Base-by-base conservation (phyloP, 1,140 invertebrate species). In the Drosophila asahinai region DNA sequence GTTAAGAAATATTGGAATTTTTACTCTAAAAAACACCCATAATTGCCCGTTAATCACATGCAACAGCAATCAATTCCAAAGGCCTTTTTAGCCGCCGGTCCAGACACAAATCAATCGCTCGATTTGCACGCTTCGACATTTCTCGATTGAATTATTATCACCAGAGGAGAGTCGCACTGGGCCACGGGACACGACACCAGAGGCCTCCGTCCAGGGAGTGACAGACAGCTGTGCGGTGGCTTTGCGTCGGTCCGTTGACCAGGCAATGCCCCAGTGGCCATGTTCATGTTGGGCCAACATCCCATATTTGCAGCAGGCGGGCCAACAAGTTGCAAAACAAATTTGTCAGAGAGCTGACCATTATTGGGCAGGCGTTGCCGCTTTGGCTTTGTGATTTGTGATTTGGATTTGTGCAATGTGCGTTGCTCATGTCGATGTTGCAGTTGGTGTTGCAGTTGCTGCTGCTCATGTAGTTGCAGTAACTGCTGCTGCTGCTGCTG, bases 91-190 rank as follows among this genome's bases (percentile, higher is more conserved):
- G 84, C 84, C 80, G 59, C 27, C 67, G 60, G 68, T 40, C 68
- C 80, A 67, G 71, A 60, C 83, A 77, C 79, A 86, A 87, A 80
- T 86, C 83, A 87, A 74, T 64, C 62, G 70, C 15, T 15, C 72
- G 64, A 78, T 84, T 87, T 87, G 84, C 84, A 89, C 84, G 84
- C 84, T 75, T 89, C 84, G 86, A 86, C 83, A 86, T 86, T 86
- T 80, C 83, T 77, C 83, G 83, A 87, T 87, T 87, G 84, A 87
- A 87, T 87, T 87, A 87, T 87, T 87, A 87, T 84, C 83, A 79
- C 77, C 77, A 77, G 52, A 51, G 79, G 51, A 77, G 52, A 51
- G 79, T 58, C 71, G 66, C 71, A 78, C 40, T 59, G 65, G 75
- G 47, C 54, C 33, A 63, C 27, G 33, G 40, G 47, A 62, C 33